Conservation (phyloP, 1,140 invertebrate species). For the Brachionus plicatilis region DNA sequence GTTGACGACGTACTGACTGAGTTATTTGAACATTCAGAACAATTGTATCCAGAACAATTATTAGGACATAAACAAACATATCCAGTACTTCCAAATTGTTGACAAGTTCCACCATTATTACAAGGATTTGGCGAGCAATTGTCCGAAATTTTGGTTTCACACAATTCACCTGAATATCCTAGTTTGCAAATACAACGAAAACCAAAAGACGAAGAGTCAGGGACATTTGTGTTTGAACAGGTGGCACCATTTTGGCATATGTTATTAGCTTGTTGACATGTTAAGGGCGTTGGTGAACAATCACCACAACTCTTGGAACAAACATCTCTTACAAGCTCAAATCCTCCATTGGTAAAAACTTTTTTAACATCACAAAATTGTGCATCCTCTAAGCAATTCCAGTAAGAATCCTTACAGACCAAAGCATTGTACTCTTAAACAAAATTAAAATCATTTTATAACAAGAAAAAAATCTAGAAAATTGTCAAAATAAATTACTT, state of each 20-base stretch:
- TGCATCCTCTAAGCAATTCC: neutral
- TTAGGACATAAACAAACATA: conserved; percentile 33
- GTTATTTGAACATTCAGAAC: neutral
- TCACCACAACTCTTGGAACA: neutral
- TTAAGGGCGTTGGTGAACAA: neutral
- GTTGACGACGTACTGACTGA: neutral
- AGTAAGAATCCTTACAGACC: neutral
- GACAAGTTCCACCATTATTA: conserved; percentile 39
- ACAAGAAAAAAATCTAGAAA: neutral
- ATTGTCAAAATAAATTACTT: neutral
- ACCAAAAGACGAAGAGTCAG: neutral
- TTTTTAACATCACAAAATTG: neutral
- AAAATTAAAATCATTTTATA: neutral
- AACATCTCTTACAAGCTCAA: neutral
- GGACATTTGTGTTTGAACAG: conserved; percentile 41
- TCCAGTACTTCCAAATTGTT: neutral
- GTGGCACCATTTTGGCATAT: conserved; percentile 47
- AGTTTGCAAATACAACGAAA: conserved; percentile 58
- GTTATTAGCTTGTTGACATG: neutral
- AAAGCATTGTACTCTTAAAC: conserved; percentile 23
- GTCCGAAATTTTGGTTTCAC: conserved; percentile 56
- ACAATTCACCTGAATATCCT: conserved; percentile 46
- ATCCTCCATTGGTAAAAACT: neutral
- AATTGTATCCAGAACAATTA: neutral
- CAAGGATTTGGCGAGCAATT: conserved; percentile 36